Evolutionary conservation across 1,140 invertebrate genomes (phyloP), one percentile per base, ranked within the genome.

Genomic region (Reticulitermes speratus): DNA sequence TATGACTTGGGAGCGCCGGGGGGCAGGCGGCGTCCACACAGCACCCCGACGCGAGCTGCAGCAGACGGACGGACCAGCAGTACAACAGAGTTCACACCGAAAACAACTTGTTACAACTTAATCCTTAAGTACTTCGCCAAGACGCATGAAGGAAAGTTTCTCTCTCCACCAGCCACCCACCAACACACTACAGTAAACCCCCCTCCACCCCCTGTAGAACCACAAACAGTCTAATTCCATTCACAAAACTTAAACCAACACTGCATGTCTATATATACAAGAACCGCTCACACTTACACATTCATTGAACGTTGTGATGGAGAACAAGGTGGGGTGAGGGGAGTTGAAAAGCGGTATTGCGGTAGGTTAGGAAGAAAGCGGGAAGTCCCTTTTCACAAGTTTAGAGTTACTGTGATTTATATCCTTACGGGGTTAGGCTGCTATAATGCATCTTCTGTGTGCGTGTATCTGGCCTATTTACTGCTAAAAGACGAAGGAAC

Each of bases 61-160:
- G 65, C 65, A 75, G 65, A 75, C 65, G 65, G 3, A 8, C n/a
- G 65, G 25, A 75, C n/a, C 65, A 30, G 0, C 25, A 14, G 25
- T 25, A 75, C 65, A 30, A 11, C 65, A 75, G n/a, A 75, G n/a
- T 25, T 75, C 25, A 75, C 65, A 25, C 65, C 65, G 65, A 30
- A 75, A 75, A 75, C 65, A 75, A 75, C 65, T 75, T 75, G 65
- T 75, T 75, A 75, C 65, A 75, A 75, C 65, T 75, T 75, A 75
- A 75, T 75, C 65, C n/a, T 75, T 75, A 75, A 75, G 65, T 75
- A 75, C 65, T 75, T 75, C 30, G 65, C 65, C n/a, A 75, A 75
- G 65, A 75, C 25, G 65, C 65, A 25, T 75, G n/a, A 30, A 75
- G 65, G 65, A 30, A 75, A 75, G 65, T 75, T 75, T 75, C 65